Base-by-base conservation (phyloP, 2,113 vertebrate genomes). In the Euleptes europaea region DNA sequence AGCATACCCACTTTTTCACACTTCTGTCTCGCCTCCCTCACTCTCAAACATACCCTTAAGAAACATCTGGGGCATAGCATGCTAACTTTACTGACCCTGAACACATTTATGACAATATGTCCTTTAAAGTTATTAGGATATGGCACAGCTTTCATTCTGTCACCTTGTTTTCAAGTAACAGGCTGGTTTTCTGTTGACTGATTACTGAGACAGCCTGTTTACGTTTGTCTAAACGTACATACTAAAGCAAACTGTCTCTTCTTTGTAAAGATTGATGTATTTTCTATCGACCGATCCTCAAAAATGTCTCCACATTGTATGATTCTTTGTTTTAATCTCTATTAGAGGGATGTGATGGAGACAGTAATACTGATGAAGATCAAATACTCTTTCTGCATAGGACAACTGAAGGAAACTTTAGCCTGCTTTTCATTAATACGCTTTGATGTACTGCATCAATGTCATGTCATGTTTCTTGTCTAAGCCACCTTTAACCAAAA, bases 391-490 rank as follows among this genome's bases (percentile, higher is more conserved):
- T 85, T 75, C 67, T 33, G 8, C 38, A 57, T 69, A 78, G 77
- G 88, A 3, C 79, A 80, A 86, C 82, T 78, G 28, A 82, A 80
- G 49, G 78, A 14, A 63, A 49, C 87, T 82, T 73, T 88, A 86
- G 75, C 54, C 51, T n/a, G 40, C 28, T 88, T n/a, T 82, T 90
- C 72, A 5, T 87, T 89, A 78, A 40, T 78, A 84, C 21, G 40
- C 78, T 83, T 44, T 1, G 1, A 72, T 78, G 82, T 31, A 71
- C 21, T 78, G 80, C 42, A 33, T 81, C 47, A 33, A n/a, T 90
- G 78, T 84, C 90, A n/a, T 90, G 78, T 84, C 90, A 88, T 26
- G 9, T 86, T 84, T 88, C 9, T 42, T 92, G 57, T 78, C 78
- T 81, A 83, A 67, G 60, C 21, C 60, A 63, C 26, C 23, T 63